phyloP scores from a whole-genome alignment of 2,113 vertebrate genomes.

The Origma solitaria region DNA sequence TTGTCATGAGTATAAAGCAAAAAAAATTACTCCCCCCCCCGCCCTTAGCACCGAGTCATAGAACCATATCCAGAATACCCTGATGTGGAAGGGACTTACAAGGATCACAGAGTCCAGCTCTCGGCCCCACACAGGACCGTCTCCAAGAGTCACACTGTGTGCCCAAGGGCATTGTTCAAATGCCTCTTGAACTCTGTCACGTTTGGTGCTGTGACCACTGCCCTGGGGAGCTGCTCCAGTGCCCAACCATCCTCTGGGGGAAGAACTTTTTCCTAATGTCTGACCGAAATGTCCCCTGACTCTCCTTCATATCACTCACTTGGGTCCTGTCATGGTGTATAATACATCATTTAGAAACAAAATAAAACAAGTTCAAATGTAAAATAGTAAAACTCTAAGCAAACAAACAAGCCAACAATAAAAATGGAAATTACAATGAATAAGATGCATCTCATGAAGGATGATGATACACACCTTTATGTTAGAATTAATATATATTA shows the following conservation, averaged over 20 bases:
- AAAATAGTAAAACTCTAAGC: not conserved
- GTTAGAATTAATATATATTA: not conserved
- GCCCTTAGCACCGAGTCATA: not conserved
- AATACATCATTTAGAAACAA: not conserved
- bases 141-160: not conserved
- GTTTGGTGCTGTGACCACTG: not conserved
- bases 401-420: not conserved
- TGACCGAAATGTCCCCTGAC: not conserved
- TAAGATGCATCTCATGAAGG: not conserved
- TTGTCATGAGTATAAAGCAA: not conserved
- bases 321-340: not conserved
- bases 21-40: not conserved
- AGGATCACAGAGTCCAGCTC: too few relatives aligned
- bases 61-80: not conserved
- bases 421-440: not conserved
- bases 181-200: rapidly evolving
- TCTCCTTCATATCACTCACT: too few relatives aligned
- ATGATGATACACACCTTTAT: not conserved
- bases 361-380: not conserved
- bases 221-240: not conserved
- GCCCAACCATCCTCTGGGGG: rapidly evolving
- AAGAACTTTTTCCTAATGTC: not conserved
- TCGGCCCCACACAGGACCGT: too few relatives aligned
- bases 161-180: not conserved
- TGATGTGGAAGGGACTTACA: not conserved